A percentile compares a stretch with the other conserved stretches of the same genome.
Conservation (phyloP, 2,113 vertebrate genomes). For the Psittacula cyanocephala region DNA sequence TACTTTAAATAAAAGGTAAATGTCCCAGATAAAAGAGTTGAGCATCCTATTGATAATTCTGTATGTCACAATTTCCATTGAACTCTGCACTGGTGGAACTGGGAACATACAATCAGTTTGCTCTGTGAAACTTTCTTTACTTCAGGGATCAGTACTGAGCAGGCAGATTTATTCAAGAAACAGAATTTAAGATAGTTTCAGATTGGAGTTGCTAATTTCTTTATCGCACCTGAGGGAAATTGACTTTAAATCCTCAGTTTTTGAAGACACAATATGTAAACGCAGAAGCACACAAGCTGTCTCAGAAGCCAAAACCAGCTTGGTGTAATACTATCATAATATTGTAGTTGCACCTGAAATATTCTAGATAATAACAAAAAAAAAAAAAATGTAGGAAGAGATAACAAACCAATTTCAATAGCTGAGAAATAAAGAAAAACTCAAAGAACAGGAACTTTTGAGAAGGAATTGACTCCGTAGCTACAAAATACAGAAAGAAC, state of each 20-base stretch:
- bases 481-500: not conserved
- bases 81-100: not conserved
- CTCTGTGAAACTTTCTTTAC: not conserved
- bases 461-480: not conserved
- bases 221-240: not conserved
- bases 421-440: not conserved
- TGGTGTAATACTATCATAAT: not conserved
- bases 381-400: not conserved
- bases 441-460: not conserved
- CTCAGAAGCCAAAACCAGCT: not conserved
- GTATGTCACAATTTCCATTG: not conserved
- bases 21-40: not conserved
- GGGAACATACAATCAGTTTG: not conserved
- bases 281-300: not conserved
- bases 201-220: not conserved
- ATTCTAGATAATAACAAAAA: not conserved
- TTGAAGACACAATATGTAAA: not conserved
- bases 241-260: not conserved
- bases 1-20: not conserved
- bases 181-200: not conserved
- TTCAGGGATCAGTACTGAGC: not conserved
- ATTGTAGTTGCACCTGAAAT: not conserved
- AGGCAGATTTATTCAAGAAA: not conserved
- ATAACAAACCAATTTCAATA: not conserved
- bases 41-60: rapidly evolving